Evolutionary conservation across 2,888 invertebrate genomes (phyloP).

Genomic region (Dysmachus trigonus): DNA sequence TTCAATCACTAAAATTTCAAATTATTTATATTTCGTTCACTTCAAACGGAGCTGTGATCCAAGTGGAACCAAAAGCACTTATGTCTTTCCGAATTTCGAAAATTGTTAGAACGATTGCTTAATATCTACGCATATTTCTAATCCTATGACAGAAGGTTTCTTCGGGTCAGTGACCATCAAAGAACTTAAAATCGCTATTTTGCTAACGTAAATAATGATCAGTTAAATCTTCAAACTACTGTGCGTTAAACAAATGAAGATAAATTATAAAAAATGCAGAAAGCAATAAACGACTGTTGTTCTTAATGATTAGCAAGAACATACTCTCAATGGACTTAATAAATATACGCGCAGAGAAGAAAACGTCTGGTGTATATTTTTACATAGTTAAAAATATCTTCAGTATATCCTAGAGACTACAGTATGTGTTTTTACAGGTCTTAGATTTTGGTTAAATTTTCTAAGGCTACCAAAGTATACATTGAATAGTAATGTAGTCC

Average conservation of each 20-base stretch:
- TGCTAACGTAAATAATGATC: neutral
- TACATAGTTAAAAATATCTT: neutral
- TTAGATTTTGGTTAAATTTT: neutral
- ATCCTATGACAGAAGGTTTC: neutral
- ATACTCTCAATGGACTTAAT: neutral
- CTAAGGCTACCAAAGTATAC: neutral
- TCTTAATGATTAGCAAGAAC: neutral
- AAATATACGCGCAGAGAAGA: neutral
- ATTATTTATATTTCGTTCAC: neutral
- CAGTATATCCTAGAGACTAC: neutral
- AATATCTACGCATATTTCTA: neutral
- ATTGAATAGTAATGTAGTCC: conserved; percentile 10
- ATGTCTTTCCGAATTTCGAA: neutral
- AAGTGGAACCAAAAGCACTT: conserved; percentile 4
- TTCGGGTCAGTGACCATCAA: neutral
- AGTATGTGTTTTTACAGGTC: neutral
- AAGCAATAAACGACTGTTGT: neutral
- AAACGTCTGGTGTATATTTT: neutral
- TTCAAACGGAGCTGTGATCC: neutral
- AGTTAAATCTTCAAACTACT: neutral
- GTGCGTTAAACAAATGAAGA: neutral
- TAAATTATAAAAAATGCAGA: neutral
- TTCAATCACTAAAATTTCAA: neutral
- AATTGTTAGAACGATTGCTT: neutral
- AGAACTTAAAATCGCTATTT: neutral